phyloP scores from a whole-genome alignment of 2,888 invertebrate species.

The Leptopterna dolabrata region DNA sequence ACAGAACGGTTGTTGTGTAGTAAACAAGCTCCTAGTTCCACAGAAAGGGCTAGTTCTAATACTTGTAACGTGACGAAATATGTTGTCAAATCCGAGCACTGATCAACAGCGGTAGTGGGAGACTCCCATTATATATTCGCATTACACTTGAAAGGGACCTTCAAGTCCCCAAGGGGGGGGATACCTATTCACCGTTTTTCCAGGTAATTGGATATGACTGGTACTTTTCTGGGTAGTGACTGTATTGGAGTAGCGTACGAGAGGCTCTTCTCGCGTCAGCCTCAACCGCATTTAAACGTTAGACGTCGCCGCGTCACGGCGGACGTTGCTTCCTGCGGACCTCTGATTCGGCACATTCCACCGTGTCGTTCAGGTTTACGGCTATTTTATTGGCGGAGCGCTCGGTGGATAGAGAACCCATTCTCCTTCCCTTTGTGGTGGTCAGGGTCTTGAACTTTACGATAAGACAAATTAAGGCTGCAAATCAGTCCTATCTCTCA shows the following conservation, averaged over 20 bases:
- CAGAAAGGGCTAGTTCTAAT: too few species aligned
- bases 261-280: neutral
- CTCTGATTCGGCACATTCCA: constrained; percentile 30
- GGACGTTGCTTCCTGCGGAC: neutral
- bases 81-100: too few species aligned
- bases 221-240: neutral
- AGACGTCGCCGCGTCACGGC: neutral
- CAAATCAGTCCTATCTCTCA: too few species aligned
- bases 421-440: neutral
- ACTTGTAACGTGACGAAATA: too few species aligned
- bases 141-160: too few species aligned
- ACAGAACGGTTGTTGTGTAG: too few species aligned
- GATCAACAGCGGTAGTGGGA: too few species aligned
- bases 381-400: neutral
- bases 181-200: too few species aligned
- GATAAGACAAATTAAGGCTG: neutral
- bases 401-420: neutral
- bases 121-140: too few species aligned
- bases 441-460: neutral
- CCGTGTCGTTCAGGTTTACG: constrained; percentile 8
- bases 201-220: neutral
- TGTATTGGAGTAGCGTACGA: neutral
- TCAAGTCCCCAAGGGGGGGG: too few species aligned
- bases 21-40: too few species aligned
- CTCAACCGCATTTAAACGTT: neutral